Conservation (phyloP, 2,797 vertebrate genomes). For the Lithobates sylvaticus region DNA sequence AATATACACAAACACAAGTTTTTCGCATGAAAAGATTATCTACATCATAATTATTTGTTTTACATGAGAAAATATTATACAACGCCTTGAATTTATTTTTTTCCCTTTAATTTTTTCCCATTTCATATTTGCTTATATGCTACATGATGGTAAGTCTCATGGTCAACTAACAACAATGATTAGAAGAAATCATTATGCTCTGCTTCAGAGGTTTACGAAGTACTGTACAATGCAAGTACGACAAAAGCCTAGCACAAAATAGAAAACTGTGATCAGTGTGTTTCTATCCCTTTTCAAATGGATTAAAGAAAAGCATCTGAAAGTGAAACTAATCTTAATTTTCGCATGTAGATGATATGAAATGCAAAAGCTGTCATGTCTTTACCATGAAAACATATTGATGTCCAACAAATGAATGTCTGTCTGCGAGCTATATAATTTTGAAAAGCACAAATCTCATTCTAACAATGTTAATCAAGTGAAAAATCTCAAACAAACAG, state of each 20-base stretch:
- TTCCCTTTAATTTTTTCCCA: background rate
- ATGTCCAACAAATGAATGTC: constrained; percentile 49
- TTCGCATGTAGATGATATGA: constrained; percentile 19
- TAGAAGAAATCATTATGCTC: background rate
- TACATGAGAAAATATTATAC: background rate
- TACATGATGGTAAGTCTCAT: background rate
- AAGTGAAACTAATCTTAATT: constrained; percentile 31
- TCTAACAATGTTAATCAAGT: constrained; percentile 4
- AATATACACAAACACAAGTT: no score
- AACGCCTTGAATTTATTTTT: no score
- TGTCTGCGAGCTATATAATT: constrained; percentile 40
- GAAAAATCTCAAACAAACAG: constrained; percentile 7
- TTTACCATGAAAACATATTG: constrained; percentile 32
- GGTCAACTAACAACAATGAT: background rate
- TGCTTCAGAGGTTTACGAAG: background rate
- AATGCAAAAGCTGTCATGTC: constrained; percentile 32
- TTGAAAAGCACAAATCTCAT: constrained; percentile 33
- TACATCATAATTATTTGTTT: no score
- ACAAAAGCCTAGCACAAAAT: background rate
- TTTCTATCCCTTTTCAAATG: background rate
- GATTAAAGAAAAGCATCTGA: constrained; percentile 26
- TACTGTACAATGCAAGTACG: no score
- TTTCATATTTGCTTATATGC: background rate
- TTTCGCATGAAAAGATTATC: no score
- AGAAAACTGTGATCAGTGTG: background rate